Evolutionary conservation across 2,888 invertebrate species (phyloP), one percentile per base, ranked within the genome.

Genomic region (Synergus umbraculus): DNA sequence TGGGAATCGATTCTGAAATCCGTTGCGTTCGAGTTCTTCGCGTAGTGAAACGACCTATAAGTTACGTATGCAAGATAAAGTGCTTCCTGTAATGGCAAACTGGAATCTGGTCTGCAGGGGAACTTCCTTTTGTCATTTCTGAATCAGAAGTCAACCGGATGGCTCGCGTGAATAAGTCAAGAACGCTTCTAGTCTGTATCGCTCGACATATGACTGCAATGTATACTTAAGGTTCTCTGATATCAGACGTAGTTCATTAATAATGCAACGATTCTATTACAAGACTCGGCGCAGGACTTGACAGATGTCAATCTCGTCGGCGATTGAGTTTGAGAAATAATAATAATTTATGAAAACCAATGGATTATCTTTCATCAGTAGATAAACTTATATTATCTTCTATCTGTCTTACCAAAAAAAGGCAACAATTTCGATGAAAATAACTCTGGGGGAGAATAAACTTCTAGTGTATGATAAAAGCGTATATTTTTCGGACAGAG

Each of bases 111-210:
- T 69, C 22, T 69, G 46, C 65, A 82, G 81, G 76, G 82, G 83
- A 87, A 85, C 81, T 85, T 85, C 83, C 83, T 85, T 83, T 80
- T 82, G 83, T 82, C 81, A 81, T 79, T 84, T 83, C 79, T 79
- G 66, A 58, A 80, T 77, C 29, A 22, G 69, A 49, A 49, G 73
- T 66, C 54, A 76, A 76, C 80, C 76, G 43, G 22, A 29, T 76
- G 73, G 76, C 80, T 49, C 79, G 81, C 78, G 82, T 83, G 79
- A 86, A 85, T 86, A 86, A 85, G 81, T 86, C 79, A 86, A 76
- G 80, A 85, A 82, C 79, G 79, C 81, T 81, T 78, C 73, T 73
- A 41, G 29, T 15, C n/a, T 37, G 4, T 15, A 49, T 37, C 22
- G 8, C 64, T 58, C 10, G 43, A 60, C 66, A 7, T 54, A n/a